phyloP scores from a whole-genome alignment of 1,140 invertebrate species.

The Drosophila chauvacae region DNA sequence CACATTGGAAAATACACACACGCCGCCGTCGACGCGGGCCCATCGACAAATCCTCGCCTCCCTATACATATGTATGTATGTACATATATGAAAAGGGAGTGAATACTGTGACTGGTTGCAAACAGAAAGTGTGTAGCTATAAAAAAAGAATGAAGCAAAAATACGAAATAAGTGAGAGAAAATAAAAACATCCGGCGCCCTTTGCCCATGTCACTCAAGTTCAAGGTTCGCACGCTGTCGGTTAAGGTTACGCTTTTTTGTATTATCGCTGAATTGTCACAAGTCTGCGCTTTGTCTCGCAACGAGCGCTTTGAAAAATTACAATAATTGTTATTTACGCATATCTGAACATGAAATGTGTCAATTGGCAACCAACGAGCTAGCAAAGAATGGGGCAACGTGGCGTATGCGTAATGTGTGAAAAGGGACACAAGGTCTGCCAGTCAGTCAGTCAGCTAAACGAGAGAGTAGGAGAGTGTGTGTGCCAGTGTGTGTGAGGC shows the following conservation, averaged over 20 bases:
- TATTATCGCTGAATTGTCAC: constrained; percentile 59
- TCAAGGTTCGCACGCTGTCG: constrained; percentile 68
- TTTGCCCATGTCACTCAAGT: constrained; percentile 72
- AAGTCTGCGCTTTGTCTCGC: constrained; percentile 71
- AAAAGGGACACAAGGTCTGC: constrained; percentile 60
- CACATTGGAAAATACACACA: constrained; percentile 68
- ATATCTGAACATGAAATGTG: constrained; percentile 81
- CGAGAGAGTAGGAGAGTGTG: neutral
- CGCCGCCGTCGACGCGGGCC: constrained; percentile 26
- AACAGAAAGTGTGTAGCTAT: constrained; percentile 6
- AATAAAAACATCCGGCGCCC: constrained; percentile 28
- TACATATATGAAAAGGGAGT: constrained; percentile 4
- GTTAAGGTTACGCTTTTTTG: constrained; percentile 63
- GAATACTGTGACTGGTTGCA: neutral
- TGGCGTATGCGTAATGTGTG: constrained; percentile 71
- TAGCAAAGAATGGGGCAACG: constrained; percentile 46
- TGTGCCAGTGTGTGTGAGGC: neutral
- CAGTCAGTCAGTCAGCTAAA: constrained; percentile 20
- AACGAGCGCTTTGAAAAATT: constrained; percentile 64
- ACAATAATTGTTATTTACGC: constrained; percentile 82
- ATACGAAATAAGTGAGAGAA: constrained; percentile 1
- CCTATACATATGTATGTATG: neutral
- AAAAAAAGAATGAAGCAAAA: neutral
- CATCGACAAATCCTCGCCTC: constrained; percentile 42
- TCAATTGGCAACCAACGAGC: constrained; percentile 73